Evolutionary conservation across 2,888 invertebrate species (phyloP).

Genomic region (Mimachlamys varia): DNA sequence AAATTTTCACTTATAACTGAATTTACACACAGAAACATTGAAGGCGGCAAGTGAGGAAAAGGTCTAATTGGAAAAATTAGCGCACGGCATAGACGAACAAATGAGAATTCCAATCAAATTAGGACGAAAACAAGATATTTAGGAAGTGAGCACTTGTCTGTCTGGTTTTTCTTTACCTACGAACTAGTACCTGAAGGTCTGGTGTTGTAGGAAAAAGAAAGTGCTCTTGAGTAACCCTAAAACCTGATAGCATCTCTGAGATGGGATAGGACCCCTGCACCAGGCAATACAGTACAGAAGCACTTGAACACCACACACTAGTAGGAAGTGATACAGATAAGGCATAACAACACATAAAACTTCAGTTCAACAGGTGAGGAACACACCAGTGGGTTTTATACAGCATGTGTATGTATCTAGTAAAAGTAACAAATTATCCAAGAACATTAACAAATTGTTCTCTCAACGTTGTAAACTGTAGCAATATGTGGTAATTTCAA

Average conservation of each 20-base stretch:
- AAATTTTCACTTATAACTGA: not conserved
- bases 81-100: not conserved
- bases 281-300: not conserved
- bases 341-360: not conserved
- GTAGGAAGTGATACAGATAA: slow-evolving; percentile 3
- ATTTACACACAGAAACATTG: not conserved
- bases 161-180: not conserved
- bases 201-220: not conserved
- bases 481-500: too few species aligned
- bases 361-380: slow-evolving; percentile 31
- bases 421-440: not conserved
- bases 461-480: too few species aligned
- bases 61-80: not conserved
- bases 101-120: slow-evolving; percentile 31
- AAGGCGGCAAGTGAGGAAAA: not conserved
- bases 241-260: not conserved
- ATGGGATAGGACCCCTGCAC: not conserved
- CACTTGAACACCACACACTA: slow-evolving; percentile 12
- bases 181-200: not conserved
- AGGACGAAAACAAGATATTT: not conserved
- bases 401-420: not conserved
- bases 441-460: not conserved
- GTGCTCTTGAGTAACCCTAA: not conserved
- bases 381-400: not conserved
- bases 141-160: slow-evolving; percentile 29